phyloP scores from a whole-genome alignment of 1,140 invertebrate species.

The Phthorimaea operculella region DNA sequence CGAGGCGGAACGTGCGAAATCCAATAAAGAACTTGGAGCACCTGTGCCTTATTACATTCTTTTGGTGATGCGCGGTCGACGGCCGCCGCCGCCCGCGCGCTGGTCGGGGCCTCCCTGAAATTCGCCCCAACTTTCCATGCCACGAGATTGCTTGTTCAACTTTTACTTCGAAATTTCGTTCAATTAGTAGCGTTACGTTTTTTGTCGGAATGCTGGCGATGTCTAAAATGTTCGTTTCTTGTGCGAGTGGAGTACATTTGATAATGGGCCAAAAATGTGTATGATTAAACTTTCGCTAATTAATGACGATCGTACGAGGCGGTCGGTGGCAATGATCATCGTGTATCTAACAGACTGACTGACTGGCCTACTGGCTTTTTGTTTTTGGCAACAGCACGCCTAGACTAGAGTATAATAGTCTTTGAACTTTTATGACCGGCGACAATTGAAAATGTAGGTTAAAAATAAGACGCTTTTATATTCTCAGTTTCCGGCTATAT shows the following conservation, averaged over 20 bases:
- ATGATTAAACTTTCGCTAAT: conserved; percentile 9
- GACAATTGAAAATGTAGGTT: conserved; percentile 1
- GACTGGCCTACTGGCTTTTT: conserved; percentile 3
- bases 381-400: neutral
- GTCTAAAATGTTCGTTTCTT: too few species aligned
- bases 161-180: conserved; percentile 56
- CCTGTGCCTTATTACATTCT: conserved; percentile 66
- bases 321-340: too few species aligned
- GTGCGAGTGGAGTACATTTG: neutral
- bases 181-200: conserved; percentile 49
- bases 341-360: neutral
- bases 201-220: neutral
- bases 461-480: neutral
- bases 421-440: neutral
- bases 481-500: too few species aligned
- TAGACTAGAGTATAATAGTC: neutral
- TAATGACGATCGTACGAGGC: neutral
- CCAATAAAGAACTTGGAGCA: conserved; percentile 63
- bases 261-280: conserved; percentile 8
- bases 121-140: conserved; percentile 48
- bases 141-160: conserved; percentile 51
- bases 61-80: conserved; percentile 40
- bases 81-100: too few species aligned
- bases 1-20: conserved; percentile 57
- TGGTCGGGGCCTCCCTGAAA: conserved; percentile 33